These are phyloP conservation scores for Yponomeuta evonymella DNA, from an alignment of 2,888 invertebrate species.

Conservation along the genomic window DNA sequence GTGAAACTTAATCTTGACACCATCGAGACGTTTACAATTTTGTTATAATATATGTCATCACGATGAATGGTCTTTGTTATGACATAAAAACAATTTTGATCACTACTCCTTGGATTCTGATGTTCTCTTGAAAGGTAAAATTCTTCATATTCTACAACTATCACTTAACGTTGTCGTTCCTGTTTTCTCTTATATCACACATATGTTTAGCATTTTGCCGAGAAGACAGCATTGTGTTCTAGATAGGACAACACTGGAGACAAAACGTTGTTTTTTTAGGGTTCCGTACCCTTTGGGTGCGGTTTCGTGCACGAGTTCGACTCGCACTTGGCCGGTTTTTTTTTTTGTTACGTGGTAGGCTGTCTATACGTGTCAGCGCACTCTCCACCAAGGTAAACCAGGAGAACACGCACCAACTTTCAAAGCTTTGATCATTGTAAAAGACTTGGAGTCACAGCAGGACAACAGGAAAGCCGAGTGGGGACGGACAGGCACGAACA, in stretches of 20 bases:
- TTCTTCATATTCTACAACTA: not conserved
- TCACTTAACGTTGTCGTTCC: not conserved
- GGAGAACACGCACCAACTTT: too few relatives aligned
- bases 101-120: not conserved
- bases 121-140: not conserved
- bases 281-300: too few relatives aligned
- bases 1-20: slow-evolving; percentile 20
- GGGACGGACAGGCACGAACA: slow-evolving; percentile 11
- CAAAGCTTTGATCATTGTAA: not conserved
- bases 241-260: too few relatives aligned
- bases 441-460: slow-evolving; percentile 2
- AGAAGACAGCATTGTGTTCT: not conserved
- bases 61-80: slow-evolving; percentile 4
- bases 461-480: slow-evolving; percentile 14
- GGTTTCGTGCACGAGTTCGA: too few relatives aligned
- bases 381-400: too few relatives aligned
- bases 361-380: too few relatives aligned
- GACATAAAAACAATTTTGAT: not conserved
- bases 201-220: not conserved
- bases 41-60: slow-evolving; percentile 3
- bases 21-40: slow-evolving; percentile 9
- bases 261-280: too few relatives aligned
- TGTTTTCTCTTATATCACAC: not conserved
- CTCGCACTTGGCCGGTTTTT: too few relatives aligned
- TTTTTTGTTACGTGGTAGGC: too few relatives aligned